Conservation (phyloP, 53 echinoderm and acorn worm species). For the Stichopus horrens region DNA sequence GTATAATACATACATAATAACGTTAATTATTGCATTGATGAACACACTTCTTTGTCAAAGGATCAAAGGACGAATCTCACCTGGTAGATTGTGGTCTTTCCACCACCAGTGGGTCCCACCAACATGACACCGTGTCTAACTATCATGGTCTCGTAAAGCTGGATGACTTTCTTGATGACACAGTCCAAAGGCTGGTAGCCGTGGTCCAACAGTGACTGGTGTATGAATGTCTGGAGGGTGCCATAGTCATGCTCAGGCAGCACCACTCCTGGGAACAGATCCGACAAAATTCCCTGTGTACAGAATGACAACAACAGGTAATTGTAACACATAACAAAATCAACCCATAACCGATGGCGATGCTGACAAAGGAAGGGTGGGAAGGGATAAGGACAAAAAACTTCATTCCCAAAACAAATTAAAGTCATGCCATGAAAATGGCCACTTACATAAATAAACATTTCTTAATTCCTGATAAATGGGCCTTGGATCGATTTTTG, state of each 20-base stretch:
- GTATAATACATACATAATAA: too few species aligned
- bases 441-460: too few species aligned
- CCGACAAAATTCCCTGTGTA: constrained; percentile 86
- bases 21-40: too few species aligned
- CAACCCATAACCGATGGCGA: too few species aligned
- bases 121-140: constrained; percentile 99
- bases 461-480: too few species aligned
- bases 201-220: constrained; percentile 71
- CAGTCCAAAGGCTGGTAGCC: constrained; percentile 83
- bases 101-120: constrained; percentile 98
- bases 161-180: constrained; percentile 89
- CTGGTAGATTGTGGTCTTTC: constrained; percentile 97
- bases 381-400: too few species aligned
- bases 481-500: too few species aligned
- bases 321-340: too few species aligned
- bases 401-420: too few species aligned
- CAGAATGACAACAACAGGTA: background rate
- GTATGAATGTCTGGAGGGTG: constrained; percentile 81
- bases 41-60: too few species aligned
- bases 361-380: too few species aligned
- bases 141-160: constrained; percentile 99
- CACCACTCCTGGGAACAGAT: constrained; percentile 91
- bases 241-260: constrained; percentile 98
- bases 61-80: constrained; percentile 38
- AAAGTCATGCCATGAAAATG: too few species aligned